A percentile compares a stretch with the other conserved stretches of the same genome.
Conservation (phyloP, 2,797 vertebrate species). For the Lophius americanus region DNA sequence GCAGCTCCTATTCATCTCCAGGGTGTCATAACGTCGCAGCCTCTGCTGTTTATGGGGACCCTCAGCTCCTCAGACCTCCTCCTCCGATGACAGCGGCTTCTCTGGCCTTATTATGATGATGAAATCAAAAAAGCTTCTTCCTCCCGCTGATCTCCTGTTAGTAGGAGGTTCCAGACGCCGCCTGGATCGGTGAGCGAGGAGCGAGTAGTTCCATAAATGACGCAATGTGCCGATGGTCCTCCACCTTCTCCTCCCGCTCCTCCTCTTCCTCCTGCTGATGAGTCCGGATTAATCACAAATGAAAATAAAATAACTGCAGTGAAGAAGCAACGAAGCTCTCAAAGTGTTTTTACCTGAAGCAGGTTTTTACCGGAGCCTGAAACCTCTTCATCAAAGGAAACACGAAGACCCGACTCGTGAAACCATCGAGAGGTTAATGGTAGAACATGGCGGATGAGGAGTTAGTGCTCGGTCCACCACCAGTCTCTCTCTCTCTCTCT, state of each 20-base stretch:
- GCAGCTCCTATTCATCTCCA: slow-evolving; percentile 63
- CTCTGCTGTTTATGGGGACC: slow-evolving; percentile 72
- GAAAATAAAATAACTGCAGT: slow-evolving; percentile 30
- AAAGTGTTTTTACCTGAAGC: not conserved
- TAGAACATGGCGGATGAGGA: no score
- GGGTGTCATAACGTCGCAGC: slow-evolving; percentile 63
- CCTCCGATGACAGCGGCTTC: slow-evolving; percentile 50
- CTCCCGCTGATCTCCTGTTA: slow-evolving; percentile 41
- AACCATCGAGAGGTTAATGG: no score
- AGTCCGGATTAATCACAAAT: slow-evolving; percentile 56
- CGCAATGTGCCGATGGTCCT: slow-evolving; percentile 44
- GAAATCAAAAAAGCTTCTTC: slow-evolving; percentile 60
- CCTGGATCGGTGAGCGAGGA: slow-evolving; percentile 18
- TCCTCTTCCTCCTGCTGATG: slow-evolving; percentile 17
- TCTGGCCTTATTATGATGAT: slow-evolving; percentile 67
- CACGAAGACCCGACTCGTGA: no score
- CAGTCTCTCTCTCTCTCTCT: no score
- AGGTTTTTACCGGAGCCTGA: no score
- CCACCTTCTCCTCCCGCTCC: no score
- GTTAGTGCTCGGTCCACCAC: no score
- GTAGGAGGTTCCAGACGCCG: slow-evolving; percentile 40
- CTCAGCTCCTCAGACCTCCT: slow-evolving; percentile 49
- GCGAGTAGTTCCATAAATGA: slow-evolving; percentile 63
- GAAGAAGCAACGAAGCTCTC: no score
- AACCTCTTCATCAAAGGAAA: no score